A percentile compares a stretch with the other conserved stretches of the same genome.
These are phyloP conservation scores for Heteromyza rotundicornis DNA, from an alignment of 2,888 invertebrate species.

Conservation along the genomic window DNA sequence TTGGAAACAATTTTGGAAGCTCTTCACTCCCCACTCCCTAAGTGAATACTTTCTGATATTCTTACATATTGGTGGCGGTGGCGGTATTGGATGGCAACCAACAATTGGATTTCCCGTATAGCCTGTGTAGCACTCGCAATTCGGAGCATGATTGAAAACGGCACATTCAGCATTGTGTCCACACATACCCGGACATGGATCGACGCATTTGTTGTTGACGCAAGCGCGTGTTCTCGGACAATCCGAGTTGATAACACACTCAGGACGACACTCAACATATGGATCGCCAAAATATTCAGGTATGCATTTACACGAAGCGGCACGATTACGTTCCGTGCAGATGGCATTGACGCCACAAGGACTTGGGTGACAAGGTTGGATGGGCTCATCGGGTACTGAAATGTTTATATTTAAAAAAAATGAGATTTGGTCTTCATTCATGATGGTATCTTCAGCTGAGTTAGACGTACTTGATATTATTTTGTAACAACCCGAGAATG, in stretches of 20 bases:
- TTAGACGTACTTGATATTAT: constrained; percentile 63
- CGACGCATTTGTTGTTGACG: constrained; percentile 77
- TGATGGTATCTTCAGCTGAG: neutral
- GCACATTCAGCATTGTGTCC: constrained; percentile 79
- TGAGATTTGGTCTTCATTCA: too few relatives aligned
- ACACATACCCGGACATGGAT: constrained; percentile 85
- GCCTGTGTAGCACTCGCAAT: constrained; percentile 68
- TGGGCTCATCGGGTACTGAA: constrained; percentile 63
- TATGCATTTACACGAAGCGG: constrained; percentile 71
- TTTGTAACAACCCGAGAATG: constrained; percentile 66
- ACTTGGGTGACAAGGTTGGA: constrained; percentile 69
- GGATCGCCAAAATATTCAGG: constrained; percentile 72
- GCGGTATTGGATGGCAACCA: constrained; percentile 60
- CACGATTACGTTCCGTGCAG: constrained; percentile 70
- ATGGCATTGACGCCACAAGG: constrained; percentile 74
- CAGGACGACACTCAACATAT: constrained; percentile 71
- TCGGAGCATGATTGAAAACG: constrained; percentile 72
- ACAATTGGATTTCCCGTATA: constrained; percentile 70
- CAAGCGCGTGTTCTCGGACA: constrained; percentile 71
- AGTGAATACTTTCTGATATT: too few relatives aligned
- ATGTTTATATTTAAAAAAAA: constrained; percentile 5
- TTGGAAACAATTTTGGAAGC: neutral
- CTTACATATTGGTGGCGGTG: constrained; percentile 54
- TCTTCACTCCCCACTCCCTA: neutral
- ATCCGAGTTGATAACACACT: constrained; percentile 72